Base-by-base conservation (phyloP, 2,888 invertebrate species). In the Orthosia gothica region DNA sequence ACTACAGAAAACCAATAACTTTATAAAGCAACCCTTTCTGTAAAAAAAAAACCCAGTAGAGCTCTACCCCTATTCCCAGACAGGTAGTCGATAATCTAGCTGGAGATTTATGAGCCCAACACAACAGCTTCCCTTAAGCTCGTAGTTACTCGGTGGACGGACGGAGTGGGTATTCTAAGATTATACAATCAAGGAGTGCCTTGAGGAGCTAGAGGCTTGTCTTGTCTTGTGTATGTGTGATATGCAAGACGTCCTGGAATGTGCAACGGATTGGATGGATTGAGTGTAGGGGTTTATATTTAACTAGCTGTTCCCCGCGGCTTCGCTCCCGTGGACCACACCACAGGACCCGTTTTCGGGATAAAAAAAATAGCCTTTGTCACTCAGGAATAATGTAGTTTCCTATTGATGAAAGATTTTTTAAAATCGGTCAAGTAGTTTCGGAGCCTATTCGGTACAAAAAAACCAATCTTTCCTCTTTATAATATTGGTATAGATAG, bases 11-110 rank as follows among this genome's bases (percentile, higher is more conserved):
- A 64, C 16, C 47, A 61, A n/a, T 81, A 32, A 12, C 47, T 55
- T 55, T 20, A 32, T 61, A 65, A 77, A 52, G 12, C 13, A 47
- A 47, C 12, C 16, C 5, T 26, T 59, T 57, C 12, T 49, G 40
- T 58, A 15, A n/a, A 65, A 50, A 80, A 80, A 63, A 77, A 23
- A n/a, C n/a, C 11, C 32, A 26, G 55, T 52, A 47, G 45, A 70
- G 40, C 18, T 16, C 57, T 49, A 62, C 32, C n/a, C 47, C 15
- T 50, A 50, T 54, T 65, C 54, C 32, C 13, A 50, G 84, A 84
- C 81, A 81, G 81, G 67, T 81, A 69, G 83, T 81, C 80, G 79
- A 81, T 81, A 83, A 83, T 72, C 73, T 72, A 72, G 73, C 83
- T 50, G 16, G 62, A 81, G 79, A 83, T 81, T 81, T 83, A 81